Evolutionary conservation across 92 coral and sea anemone genomes (phyloP), one percentile per base, ranked within the genome.

Genomic region (Galaxea fascicularis): DNA sequence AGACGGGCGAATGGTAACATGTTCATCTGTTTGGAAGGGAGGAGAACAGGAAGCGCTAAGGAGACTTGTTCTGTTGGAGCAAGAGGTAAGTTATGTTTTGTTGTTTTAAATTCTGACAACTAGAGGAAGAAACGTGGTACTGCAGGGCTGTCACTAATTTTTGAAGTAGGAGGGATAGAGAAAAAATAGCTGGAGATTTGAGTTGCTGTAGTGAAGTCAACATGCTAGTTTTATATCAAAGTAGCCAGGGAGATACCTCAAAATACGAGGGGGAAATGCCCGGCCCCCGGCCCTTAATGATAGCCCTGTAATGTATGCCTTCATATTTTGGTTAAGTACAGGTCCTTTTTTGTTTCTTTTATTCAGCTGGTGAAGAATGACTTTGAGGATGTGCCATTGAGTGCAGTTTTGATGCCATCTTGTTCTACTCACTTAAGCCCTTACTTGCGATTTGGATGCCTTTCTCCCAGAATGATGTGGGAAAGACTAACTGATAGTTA

Each of bases 401-500:
- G 78, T 60, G 78, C 78, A 28, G 91, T 67, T 47, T 59, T 79
- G 11, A 77, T 92, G 44, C 58, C 84, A 15, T 87, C 95, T 22
- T 82, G 82, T 46, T 71, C 81, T 18, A 89, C 91, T 65, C 92
- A 86, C 67, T 52, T 95, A 25, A 95, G 98, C 59, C 94, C 95
- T 17, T 95, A 90, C 73, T 82, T 95, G 28, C 78, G 94, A 65
- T 90, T 84, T 88, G 98, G 98, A 31, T 95, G 98, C 72, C 56
- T 95, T 15, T 95, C 98, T 25, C 91, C 94, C 31, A 90, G 94
- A 65, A 13, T 88, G 17, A 86, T 79, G 80, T 89, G 89, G 83
- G 83, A 88, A 54, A 73, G 88, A 54, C 83, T 90, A 54, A 70
- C 63, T 12, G 71, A 73, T 49, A 71, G 74, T 24, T 85, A 73